Percentiles rank a stretch among this genome's conserved stretches.
Conservation (phyloP, 2,113 vertebrate species). For the Eretmochelys imbricata region DNA sequence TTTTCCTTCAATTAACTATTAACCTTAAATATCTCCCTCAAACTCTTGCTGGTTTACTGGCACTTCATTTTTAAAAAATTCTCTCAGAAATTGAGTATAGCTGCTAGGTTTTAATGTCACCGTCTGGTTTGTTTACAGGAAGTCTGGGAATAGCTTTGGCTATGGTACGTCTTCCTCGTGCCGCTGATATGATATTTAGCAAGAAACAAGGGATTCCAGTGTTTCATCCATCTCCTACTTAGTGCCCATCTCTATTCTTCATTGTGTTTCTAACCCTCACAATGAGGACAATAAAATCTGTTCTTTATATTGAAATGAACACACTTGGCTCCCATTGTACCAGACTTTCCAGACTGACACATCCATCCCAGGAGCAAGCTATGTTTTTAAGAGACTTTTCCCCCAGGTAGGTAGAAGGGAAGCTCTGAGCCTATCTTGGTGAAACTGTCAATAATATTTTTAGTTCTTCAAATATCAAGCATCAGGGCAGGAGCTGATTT, state of each 20-base stretch:
- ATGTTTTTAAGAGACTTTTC: fast-evolving
- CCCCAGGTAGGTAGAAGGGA: neutral
- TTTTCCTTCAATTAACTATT: neutral
- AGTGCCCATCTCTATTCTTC: fast-evolving
- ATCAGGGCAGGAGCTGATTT: neutral
- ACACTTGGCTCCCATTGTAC: neutral
- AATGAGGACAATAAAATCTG: neutral
- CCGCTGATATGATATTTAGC: fast-evolving
- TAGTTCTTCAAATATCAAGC: neutral
- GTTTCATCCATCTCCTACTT: neutral
- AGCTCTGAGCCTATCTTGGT: neutral
- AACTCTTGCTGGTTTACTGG: neutral
- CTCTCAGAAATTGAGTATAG: fast-evolving
- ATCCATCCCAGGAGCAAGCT: neutral
- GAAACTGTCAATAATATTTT: fast-evolving
- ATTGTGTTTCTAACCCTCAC: neutral
- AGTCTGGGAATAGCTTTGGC: neutral
- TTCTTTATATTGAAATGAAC: neutral
- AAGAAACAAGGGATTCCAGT: neutral
- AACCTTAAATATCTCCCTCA: neutral
- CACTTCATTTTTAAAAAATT: neutral
- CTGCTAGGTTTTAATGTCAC: fast-evolving
- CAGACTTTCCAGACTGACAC: fast-evolving
- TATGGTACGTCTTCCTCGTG: neutral
- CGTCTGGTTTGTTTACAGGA: neutral